A percentile compares a stretch with the other conserved stretches of the same genome.
Conservation (phyloP, 2,113 vertebrate species). For the Rhodinocichla rosea region DNA sequence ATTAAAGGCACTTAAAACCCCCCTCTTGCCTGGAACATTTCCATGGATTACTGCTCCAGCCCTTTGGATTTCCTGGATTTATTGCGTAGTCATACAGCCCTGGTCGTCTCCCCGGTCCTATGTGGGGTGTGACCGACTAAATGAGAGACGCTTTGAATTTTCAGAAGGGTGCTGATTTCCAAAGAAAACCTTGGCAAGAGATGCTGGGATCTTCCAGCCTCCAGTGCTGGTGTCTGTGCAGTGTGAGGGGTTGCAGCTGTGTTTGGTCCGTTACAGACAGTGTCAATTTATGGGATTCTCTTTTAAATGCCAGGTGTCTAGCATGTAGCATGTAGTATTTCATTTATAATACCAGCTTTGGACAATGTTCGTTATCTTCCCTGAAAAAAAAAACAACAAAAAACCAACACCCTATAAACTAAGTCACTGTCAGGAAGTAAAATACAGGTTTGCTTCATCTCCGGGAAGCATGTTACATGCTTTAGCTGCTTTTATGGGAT, state of each 20-base stretch:
- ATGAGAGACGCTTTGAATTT: not conserved
- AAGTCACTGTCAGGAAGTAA: conserved; percentile 54
- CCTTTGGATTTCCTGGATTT: conserved; percentile 43
- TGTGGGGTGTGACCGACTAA: not conserved
- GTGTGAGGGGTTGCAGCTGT: not conserved
- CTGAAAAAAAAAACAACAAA: not conserved
- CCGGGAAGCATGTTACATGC: conserved; percentile 43
- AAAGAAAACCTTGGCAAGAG: not conserved
- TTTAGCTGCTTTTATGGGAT: conserved; percentile 61
- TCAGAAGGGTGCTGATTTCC: not conserved
- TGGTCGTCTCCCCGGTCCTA: not conserved
- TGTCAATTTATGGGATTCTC: not conserved
- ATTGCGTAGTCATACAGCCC: not conserved
- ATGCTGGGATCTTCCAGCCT: not conserved
- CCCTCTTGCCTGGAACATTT: conserved; percentile 34
- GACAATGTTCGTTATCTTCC: conserved; percentile 32
- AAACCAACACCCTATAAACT: not conserved
- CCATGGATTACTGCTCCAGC: conserved; percentile 41
- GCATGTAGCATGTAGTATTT: not conserved
- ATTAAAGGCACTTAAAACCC: conserved; percentile 23
- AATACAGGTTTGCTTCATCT: conserved; percentile 40
- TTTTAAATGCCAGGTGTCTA: conserved; percentile 15
- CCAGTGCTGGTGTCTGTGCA: not conserved
- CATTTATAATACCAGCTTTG: conserved; percentile 13
- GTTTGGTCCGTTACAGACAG: not conserved